Conservation (phyloP, 1,140 invertebrate species). For the Drosophila carrolli region DNA sequence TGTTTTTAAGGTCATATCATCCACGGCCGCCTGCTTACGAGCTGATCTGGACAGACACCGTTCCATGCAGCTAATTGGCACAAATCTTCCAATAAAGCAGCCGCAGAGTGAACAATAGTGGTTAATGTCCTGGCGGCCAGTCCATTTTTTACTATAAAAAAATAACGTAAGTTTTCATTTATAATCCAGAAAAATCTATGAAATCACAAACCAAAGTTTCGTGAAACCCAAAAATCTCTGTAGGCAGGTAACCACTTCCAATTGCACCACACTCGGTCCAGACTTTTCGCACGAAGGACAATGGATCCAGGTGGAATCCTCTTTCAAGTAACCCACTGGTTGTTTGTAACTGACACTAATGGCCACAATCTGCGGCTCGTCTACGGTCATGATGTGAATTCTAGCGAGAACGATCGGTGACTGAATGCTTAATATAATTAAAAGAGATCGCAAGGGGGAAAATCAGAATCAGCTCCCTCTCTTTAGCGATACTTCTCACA, state of each 20-base stretch:
- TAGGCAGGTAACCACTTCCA: constrained; percentile 67
- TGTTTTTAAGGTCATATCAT: constrained; percentile 66
- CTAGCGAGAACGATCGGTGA: constrained; percentile 21
- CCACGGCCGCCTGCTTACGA: constrained; percentile 62
- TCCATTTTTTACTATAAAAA: constrained; percentile 63
- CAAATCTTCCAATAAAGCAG: constrained; percentile 72
- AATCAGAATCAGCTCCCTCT: not conserved
- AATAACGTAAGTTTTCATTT: not conserved
- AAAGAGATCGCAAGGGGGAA: constrained; percentile 10
- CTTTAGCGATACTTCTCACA: not conserved
- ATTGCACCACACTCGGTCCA: constrained; percentile 56
- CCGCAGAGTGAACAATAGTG: constrained; percentile 77
- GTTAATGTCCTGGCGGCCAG: constrained; percentile 66
- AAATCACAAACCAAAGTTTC: constrained; percentile 65
- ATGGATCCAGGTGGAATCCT: constrained; percentile 60
- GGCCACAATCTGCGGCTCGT: constrained; percentile 66
- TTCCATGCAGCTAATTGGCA: constrained; percentile 62
- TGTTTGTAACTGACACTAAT: constrained; percentile 51
- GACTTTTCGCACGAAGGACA: constrained; percentile 68
- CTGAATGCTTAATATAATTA: constrained; percentile 28
- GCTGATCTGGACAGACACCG: constrained; percentile 65
- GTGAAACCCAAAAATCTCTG: constrained; percentile 59
- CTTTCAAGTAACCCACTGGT: constrained; percentile 55
- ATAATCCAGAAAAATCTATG: fast-evolving
- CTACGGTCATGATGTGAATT: constrained; percentile 62